Percentiles rank a stretch among this genome's conserved stretches.
Evolutionary conservation across 2,888 invertebrate genomes (phyloP).

Genomic region (Platerodrilus igneus): DNA sequence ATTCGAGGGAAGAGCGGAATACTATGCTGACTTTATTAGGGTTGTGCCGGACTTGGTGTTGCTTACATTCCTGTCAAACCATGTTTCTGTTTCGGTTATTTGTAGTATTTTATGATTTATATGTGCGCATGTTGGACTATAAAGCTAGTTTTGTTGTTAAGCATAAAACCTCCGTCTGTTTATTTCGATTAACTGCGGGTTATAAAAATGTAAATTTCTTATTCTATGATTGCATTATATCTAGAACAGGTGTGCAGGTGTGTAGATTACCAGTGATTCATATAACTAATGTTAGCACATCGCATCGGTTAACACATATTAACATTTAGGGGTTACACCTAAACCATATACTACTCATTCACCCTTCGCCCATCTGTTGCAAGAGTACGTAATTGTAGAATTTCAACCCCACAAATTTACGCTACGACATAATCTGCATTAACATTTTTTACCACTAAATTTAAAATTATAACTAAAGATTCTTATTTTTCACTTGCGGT

Average conservation of each 20-base stretch:
- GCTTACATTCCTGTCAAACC: slow-evolving; percentile 7
- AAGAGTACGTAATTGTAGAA: no score
- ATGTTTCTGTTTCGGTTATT: slow-evolving; percentile 14
- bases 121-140: not conserved
- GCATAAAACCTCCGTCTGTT: not conserved
- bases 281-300: slow-evolving; percentile 31
- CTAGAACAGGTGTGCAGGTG: slow-evolving; percentile 30
- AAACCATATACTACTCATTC: slow-evolving; percentile 22
- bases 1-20: slow-evolving; percentile 42
- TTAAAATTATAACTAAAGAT: no score
- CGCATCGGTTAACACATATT: slow-evolving; percentile 34
- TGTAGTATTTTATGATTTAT: slow-evolving; percentile 14
- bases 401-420: no score
- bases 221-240: not conserved
- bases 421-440: no score
- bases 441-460: no score
- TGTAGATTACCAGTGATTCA: slow-evolving; percentile 34
- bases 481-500: no score
- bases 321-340: slow-evolving; percentile 27
- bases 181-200: not conserved
- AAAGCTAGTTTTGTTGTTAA: no score
- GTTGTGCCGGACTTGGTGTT: slow-evolving; percentile 36
- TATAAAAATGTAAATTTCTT: slow-evolving; percentile 7
- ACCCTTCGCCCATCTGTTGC: slow-evolving; percentile 31
- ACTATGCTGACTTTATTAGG: slow-evolving; percentile 41